phyloP scores from a whole-genome alignment of 2,888 invertebrate species.

The Caenorhabditis sp. region DNA sequence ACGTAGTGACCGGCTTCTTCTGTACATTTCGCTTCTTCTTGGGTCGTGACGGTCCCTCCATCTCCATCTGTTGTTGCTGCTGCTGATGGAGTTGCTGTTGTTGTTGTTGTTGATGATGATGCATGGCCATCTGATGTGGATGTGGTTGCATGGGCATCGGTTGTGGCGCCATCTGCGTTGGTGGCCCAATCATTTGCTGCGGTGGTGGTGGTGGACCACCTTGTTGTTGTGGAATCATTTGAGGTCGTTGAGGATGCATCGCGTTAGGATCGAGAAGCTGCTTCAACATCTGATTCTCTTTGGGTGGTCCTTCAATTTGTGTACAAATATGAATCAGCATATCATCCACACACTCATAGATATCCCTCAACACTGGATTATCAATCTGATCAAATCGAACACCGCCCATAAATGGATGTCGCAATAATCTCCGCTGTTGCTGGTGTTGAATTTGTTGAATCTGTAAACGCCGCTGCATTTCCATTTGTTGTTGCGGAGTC shows the following conservation, averaged over 20 bases:
- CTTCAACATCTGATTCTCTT: slow-evolving; percentile 7
- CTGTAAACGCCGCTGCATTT: not conserved
- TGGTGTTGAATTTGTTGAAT: slow-evolving; percentile 13
- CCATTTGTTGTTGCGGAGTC: not conserved
- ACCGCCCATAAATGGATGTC: slow-evolving; percentile 17
- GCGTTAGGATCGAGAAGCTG: slow-evolving; percentile 10
- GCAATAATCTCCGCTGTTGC: slow-evolving; percentile 23
- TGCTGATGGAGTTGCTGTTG: slow-evolving; percentile 2
- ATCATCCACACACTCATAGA: slow-evolving; percentile 52
- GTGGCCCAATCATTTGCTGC: not conserved
- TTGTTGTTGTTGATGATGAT: slow-evolving; percentile 7
- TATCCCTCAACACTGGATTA: slow-evolving; percentile 19
- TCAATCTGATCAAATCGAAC: slow-evolving; percentile 21
- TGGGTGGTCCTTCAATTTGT: slow-evolving; percentile 4
- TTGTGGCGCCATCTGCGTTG: slow-evolving; percentile 8
- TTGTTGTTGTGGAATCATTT: slow-evolving; percentile 6
- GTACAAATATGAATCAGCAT: slow-evolving; percentile 29
- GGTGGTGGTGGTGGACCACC: not conserved
- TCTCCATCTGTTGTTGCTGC: slow-evolving; percentile 11
- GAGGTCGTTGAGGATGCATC: not conserved
- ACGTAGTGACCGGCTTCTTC: slow-evolving; percentile 45
- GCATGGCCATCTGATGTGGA: slow-evolving; percentile 3
- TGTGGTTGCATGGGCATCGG: slow-evolving; percentile 9
- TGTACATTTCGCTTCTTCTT: slow-evolving; percentile 63
- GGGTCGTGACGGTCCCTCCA: slow-evolving; percentile 43